A percentile compares a stretch with the other conserved stretches of the same genome.
Conservation (phyloP, 30 jellyfish, hydroid and myxozoan genomes). For the Nemopilema nomurai region DNA sequence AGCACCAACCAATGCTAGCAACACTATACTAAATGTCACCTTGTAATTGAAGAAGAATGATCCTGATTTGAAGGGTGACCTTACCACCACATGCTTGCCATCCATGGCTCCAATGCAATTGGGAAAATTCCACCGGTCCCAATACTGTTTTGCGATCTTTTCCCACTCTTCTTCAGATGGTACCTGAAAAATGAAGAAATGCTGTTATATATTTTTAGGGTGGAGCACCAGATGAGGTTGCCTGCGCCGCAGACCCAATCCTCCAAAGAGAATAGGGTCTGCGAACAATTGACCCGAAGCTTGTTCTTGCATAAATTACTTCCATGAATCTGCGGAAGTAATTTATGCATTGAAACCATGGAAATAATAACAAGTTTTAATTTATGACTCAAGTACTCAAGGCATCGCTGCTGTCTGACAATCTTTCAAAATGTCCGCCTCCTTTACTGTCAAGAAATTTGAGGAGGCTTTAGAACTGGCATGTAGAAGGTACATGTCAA, state of each 20-base stretch:
- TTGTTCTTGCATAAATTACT: conserved; percentile 24
- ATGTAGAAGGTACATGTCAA: background rate
- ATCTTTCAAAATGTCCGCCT: conserved; percentile 19
- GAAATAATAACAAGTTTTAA: background rate
- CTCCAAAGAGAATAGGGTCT: conserved; percentile 36
- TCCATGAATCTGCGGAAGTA: conserved; percentile 21
- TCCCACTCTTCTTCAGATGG: too few relatives aligned
- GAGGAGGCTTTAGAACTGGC: background rate
- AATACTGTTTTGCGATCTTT: too few relatives aligned
- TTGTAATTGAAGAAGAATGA: conserved; percentile 38
- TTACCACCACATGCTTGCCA: too few relatives aligned
- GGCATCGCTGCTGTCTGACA: background rate
- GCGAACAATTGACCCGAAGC: conserved; percentile 32
- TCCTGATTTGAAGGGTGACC: conserved; percentile 39
- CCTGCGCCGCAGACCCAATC: conserved; percentile 39
- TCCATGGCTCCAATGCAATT: too few relatives aligned
- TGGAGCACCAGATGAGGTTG: background rate
- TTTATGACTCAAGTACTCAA: background rate
- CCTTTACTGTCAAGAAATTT: conserved; percentile 12
- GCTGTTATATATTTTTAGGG: too few relatives aligned
- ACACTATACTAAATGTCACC: conserved; percentile 16
- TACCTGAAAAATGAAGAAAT: too few relatives aligned
- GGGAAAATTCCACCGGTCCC: too few relatives aligned
- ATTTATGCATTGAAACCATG: conserved; percentile 9
- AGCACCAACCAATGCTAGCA: conserved; percentile 53